Evolutionary conservation across 2,888 invertebrate genomes (phyloP).

Genomic region (Ormyrus pomaceus): DNA sequence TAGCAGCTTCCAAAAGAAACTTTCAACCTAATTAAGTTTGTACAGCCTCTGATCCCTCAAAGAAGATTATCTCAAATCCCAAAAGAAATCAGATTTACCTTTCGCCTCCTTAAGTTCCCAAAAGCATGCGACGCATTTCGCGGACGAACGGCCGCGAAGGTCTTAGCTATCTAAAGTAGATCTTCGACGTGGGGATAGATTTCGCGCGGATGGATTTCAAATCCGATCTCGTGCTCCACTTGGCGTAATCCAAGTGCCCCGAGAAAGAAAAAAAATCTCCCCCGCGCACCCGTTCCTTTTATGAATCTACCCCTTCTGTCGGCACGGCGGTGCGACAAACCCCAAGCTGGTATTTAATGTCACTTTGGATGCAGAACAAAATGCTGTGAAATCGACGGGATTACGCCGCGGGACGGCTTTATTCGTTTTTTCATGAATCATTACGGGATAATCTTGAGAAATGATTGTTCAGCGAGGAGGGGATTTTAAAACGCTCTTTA

Average conservation of each 20-base stretch:
- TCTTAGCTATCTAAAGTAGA: too few species aligned
- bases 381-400: conserved; percentile 69
- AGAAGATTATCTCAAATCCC: too few species aligned
- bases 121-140: too few species aligned
- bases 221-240: conserved; percentile 72
- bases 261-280: conserved; percentile 27
- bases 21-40: too few species aligned
- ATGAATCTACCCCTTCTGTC: conserved; percentile 26
- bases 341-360: conserved; percentile 63
- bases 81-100: too few species aligned
- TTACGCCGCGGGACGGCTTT: conserved; percentile 52
- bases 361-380: conserved; percentile 66
- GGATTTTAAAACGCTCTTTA: conserved; percentile 8
- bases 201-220: conserved; percentile 74
- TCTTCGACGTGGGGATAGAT: conserved; percentile 59
- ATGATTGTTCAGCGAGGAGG: conserved; percentile 10
- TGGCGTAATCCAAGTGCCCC: conserved; percentile 52
- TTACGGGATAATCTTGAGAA: conserved; percentile 48
- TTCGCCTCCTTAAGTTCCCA: too few species aligned
- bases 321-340: not conserved
- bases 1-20: too few species aligned
- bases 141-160: too few species aligned
- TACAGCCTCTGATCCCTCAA: not conserved
- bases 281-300: conserved; percentile 18
- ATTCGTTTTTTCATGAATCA: conserved; percentile 21